Evolutionary conservation across 2,888 invertebrate genomes (phyloP).

Genomic region (Gibbula magus): DNA sequence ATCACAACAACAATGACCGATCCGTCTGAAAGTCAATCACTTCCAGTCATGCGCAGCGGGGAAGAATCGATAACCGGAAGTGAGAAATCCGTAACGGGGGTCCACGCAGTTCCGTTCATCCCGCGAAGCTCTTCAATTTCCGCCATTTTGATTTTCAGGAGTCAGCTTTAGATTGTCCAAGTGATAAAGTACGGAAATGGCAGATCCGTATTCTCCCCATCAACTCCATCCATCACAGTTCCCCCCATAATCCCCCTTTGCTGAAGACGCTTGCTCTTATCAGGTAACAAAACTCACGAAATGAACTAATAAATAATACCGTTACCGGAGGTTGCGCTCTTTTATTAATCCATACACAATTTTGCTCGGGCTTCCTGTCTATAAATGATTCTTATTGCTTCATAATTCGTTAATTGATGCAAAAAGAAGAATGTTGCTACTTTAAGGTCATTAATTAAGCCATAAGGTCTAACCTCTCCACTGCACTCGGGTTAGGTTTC

Average conservation of each 20-base stretch:
- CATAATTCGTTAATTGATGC: constrained; percentile 6
- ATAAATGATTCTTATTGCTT: constrained; percentile 1
- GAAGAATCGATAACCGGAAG: constrained; percentile 26
- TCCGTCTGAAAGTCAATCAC: constrained; percentile 20
- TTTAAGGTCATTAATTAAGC: not conserved
- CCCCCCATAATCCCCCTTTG: constrained; percentile 7
- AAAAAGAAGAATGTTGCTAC: not conserved
- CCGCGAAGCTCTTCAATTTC: constrained; percentile 23
- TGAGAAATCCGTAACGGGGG: constrained; percentile 22
- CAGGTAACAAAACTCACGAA: constrained; percentile 23
- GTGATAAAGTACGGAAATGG: constrained; percentile 11
- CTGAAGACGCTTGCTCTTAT: constrained; percentile 9
- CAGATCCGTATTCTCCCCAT: not conserved
- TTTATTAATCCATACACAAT: constrained; percentile 24
- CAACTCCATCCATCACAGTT: constrained; percentile 21
- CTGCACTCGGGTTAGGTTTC: not conserved
- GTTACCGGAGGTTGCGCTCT: constrained; percentile 2
- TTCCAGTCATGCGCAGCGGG: constrained; percentile 22
- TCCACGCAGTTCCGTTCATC: constrained; percentile 25
- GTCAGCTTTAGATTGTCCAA: not conserved
- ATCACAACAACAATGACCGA: not conserved
- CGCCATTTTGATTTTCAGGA: constrained; percentile 23
- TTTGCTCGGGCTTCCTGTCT: constrained; percentile 8
- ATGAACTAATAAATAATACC: constrained; percentile 16
- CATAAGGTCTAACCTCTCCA: not conserved